Conservation (phyloP, 2,888 invertebrate species). For the Agrotis clavis region DNA sequence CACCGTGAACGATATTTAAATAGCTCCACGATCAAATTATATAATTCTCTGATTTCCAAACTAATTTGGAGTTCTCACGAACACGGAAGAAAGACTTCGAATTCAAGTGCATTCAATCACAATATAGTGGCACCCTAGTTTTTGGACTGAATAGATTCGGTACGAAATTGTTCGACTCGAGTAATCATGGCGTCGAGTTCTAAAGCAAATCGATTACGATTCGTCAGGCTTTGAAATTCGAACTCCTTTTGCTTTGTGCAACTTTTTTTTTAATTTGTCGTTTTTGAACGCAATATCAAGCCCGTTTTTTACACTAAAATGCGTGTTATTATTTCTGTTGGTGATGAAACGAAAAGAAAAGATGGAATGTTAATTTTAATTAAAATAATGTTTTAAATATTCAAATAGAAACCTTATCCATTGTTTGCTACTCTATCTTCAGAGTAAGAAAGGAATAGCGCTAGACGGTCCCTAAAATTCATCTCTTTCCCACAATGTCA, state of each 20-base stretch:
- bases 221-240: conserved; percentile 81
- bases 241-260: conserved; percentile 73
- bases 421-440: too few relatives aligned
- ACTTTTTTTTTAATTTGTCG: conserved; percentile 64
- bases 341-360: too few relatives aligned
- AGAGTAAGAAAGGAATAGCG: too few relatives aligned
- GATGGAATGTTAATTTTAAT: background rate
- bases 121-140: conserved; percentile 76
- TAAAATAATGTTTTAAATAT: background rate
- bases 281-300: conserved; percentile 58
- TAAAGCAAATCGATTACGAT: conserved; percentile 78
- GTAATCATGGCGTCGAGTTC: conserved; percentile 71
- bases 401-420: too few relatives aligned
- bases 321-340: conserved; percentile 40
- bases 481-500: too few relatives aligned
- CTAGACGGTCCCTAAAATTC: too few relatives aligned
- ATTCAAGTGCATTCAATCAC: conserved; percentile 69
- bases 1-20: conserved; percentile 48
- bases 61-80: conserved; percentile 75
- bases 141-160: conserved; percentile 68
- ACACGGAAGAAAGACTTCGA: conserved; percentile 70
- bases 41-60: conserved; percentile 64
- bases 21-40: conserved; percentile 49
- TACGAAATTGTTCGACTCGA: conserved; percentile 64
- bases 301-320: conserved; percentile 27